Evolutionary conservation across 2,888 invertebrate genomes (phyloP).

Genomic region (Spisula subtruncata): DNA sequence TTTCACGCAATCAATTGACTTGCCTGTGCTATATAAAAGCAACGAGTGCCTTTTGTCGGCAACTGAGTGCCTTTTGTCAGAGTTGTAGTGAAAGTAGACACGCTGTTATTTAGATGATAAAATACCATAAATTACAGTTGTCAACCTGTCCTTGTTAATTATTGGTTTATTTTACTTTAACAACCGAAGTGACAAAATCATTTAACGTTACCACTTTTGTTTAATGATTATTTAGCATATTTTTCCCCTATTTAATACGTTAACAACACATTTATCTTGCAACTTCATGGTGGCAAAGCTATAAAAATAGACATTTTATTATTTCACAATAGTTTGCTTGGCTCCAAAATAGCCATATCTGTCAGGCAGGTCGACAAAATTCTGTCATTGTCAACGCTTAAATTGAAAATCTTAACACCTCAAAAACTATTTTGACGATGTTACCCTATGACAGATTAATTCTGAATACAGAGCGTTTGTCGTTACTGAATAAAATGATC

Average conservation of each 20-base stretch:
- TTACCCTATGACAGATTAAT: conserved; percentile 32
- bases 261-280: conserved; percentile 31
- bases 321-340: conserved; percentile 55
- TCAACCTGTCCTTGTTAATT: conserved; percentile 30
- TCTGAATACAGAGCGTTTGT: conserved; percentile 35
- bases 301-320: conserved; percentile 52
- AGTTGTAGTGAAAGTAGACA: conserved; percentile 23
- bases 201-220: conserved; percentile 39
- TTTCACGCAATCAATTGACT: conserved; percentile 12
- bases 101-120: conserved; percentile 20
- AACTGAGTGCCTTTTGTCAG: conserved; percentile 14
- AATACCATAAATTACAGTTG: conserved; percentile 26
- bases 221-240: conserved; percentile 44
- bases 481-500: conserved; percentile 38
- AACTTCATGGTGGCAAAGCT: conserved; percentile 57
- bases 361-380: conserved; percentile 54
- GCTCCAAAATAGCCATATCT: conserved; percentile 66
- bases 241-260: conserved; percentile 48
- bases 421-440: conserved; percentile 45
- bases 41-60: conserved; percentile 6
- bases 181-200: conserved; percentile 43
- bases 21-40: not conserved
- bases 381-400: conserved; percentile 58
- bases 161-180: conserved; percentile 44
- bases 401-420: conserved; percentile 69